These are phyloP conservation scores for Diabrotica balteata DNA, from an alignment of 2,888 invertebrate species.

Conservation along the genomic window DNA sequence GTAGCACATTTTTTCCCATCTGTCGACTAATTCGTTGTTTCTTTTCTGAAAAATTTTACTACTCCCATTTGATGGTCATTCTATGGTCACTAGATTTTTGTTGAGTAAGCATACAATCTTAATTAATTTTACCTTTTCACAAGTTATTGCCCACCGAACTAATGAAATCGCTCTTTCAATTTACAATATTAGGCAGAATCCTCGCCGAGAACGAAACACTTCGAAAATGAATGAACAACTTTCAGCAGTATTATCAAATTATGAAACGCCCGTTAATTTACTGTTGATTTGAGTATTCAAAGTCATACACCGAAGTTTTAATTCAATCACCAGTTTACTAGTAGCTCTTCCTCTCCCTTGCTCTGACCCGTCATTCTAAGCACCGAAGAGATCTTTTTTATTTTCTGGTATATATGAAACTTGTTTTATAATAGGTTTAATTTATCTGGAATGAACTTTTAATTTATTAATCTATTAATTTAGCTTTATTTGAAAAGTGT, in stretches of 20 bases:
- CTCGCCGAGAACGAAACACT: constrained; percentile 30
- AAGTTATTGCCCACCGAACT: constrained; percentile 11
- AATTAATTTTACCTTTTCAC: constrained; percentile 12
- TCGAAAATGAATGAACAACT: constrained; percentile 46
- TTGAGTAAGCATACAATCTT: neutral
- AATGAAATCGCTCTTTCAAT: constrained; percentile 34
- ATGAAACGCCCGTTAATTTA: constrained; percentile 53
- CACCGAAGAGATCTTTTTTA: too few species aligned
- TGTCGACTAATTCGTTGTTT: too few species aligned
- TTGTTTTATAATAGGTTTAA: too few species aligned
- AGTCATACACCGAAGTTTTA: constrained; percentile 52
- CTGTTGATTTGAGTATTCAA: constrained; percentile 57
- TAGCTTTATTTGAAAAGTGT: too few species aligned
- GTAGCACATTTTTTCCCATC: too few species aligned
- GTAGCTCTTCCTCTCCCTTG: constrained; percentile 27
- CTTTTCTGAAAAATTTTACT: too few species aligned
- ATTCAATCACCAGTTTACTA: constrained; percentile 48
- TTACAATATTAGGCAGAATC: constrained; percentile 29
- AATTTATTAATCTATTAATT: too few species aligned
- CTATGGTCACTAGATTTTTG: too few species aligned
- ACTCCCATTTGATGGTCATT: too few species aligned
- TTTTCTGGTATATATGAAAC: too few species aligned
- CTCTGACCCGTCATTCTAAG: too few species aligned
- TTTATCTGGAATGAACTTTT: too few species aligned
- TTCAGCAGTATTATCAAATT: constrained; percentile 51